Evolutionary conservation across 2,888 invertebrate genomes (phyloP), one percentile per base, ranked within the genome.

Genomic region (Podotricha telesiphe): DNA sequence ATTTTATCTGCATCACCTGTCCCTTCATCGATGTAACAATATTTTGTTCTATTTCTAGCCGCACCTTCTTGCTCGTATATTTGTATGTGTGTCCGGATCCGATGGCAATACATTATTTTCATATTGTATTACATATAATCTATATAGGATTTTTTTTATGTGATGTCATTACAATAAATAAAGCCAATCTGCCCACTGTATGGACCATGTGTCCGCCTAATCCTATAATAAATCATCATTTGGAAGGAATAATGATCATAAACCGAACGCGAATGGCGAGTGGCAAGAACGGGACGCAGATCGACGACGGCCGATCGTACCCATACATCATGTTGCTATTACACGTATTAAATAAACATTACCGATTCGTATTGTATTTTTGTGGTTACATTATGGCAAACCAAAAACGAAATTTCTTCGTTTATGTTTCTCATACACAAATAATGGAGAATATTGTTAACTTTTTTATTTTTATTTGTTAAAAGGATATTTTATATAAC

Each of bases 221-320:
- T 90, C 91, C 89, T 69, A 82, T 85, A 88, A 92, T 92, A 92
- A 91, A 92, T 93, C 92, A 92, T 90, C 86, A 88, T 91, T 92
- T 89, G 85, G 86, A 87, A 85, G 82, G 86, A 88, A 89, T 91
- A 89, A 91, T 93, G 89, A 91, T 88, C 87, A 88, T 91, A 91
- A 88, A 88, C 85, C 89, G 76, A 77, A 63, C 69, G 76, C 73
- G 79, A 79, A 78, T 78, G 79, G 78, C 78, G 82, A 81, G 77
- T 77, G 80, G 79, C 76, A 77, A 76, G 76, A 72, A 64, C 65
- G 69, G 67, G 72, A 70, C 61, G 47, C 74, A 74, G 73, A 65
- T 59, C 69, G 72, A 72, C 68, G 80, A 77, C 80, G 74, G 72
- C 75, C 77, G 74, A 81, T 82, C 79, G 81, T 79, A 77, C 85